Percentiles rank a stretch among this genome's conserved stretches.
phyloP scores from a whole-genome alignment of 1,140 invertebrate genomes.

The Pseudomyrmex sp. region DNA sequence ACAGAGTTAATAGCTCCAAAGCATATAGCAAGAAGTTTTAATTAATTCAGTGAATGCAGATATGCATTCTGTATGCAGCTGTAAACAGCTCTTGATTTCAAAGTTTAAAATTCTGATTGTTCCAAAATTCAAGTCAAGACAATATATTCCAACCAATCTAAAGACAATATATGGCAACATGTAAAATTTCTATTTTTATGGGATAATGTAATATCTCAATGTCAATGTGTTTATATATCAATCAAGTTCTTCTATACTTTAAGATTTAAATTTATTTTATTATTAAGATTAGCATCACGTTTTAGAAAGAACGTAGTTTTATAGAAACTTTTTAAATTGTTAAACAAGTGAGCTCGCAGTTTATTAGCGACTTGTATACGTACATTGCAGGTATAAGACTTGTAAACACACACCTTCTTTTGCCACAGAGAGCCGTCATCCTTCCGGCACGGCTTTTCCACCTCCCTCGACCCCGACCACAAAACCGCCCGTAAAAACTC shows the following conservation, averaged over 20 bases:
- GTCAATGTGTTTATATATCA: too few relatives aligned
- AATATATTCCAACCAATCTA: too few relatives aligned
- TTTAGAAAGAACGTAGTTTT: background rate
- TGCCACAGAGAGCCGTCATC: slow-evolving; percentile 81
- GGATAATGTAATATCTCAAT: too few relatives aligned
- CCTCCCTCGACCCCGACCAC: slow-evolving; percentile 78
- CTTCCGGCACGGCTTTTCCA: slow-evolving; percentile 79
- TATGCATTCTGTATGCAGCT: too few relatives aligned
- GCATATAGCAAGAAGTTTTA: too few relatives aligned
- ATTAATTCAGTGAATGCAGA: too few relatives aligned
- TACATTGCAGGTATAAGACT: slow-evolving; percentile 16
- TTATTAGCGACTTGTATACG: slow-evolving; percentile 5
- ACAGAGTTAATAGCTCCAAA: too few relatives aligned
- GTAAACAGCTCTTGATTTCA: too few relatives aligned
- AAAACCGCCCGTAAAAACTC: slow-evolving; percentile 80
- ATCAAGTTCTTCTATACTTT: background rate
- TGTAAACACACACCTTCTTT: slow-evolving; percentile 51
- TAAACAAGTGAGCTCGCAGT: background rate
- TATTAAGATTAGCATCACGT: background rate
- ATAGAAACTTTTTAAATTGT: background rate
- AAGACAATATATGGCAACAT: too few relatives aligned
- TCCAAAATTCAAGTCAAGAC: too few relatives aligned
- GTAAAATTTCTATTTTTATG: too few relatives aligned
- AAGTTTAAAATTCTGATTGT: too few relatives aligned
- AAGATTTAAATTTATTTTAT: background rate